These are phyloP conservation scores for Octopus sinensis DNA, from an alignment of 1,140 invertebrate species.

Conservation along the genomic window DNA sequence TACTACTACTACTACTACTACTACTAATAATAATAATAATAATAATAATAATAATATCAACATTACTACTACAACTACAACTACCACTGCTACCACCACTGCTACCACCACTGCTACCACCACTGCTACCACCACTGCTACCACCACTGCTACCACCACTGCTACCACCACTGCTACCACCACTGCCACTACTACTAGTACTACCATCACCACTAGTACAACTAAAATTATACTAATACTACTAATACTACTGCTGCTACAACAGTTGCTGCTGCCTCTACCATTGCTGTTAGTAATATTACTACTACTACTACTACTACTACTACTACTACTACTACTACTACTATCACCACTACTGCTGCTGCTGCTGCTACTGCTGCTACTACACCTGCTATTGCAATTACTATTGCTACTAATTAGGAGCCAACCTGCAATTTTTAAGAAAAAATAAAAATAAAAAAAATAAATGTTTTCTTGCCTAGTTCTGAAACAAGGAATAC, in stretches of 20 bases:
- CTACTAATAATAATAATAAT: too few species aligned
- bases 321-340: neutral
- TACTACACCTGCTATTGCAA: conserved; percentile 7
- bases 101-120: conserved; percentile 2
- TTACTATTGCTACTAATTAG: neutral
- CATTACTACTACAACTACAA: too few species aligned
- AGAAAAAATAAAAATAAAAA: too few species aligned
- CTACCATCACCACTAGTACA: neutral
- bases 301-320: conserved; percentile 14
- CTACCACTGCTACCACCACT: neutral
- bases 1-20: too few species aligned
- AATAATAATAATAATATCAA: too few species aligned
- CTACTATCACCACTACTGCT: conserved; percentile 13
- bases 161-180: too few species aligned
- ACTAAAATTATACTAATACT: neutral
- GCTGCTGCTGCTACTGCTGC: conserved; percentile 9
- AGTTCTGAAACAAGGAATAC: too few species aligned
- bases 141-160: neutral
- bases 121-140: neutral
- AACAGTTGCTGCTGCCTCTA: too few species aligned
- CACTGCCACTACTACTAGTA: conserved; percentile 10
- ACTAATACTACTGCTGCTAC: too few species aligned
- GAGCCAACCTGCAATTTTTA: too few species aligned
- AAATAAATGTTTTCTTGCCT: too few species aligned
- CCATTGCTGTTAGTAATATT: neutral